A percentile compares a stretch with the other conserved stretches of the same genome.
Evolutionary conservation across 1,140 invertebrate genomes (phyloP).

Genomic region (Orchestia grillus): DNA sequence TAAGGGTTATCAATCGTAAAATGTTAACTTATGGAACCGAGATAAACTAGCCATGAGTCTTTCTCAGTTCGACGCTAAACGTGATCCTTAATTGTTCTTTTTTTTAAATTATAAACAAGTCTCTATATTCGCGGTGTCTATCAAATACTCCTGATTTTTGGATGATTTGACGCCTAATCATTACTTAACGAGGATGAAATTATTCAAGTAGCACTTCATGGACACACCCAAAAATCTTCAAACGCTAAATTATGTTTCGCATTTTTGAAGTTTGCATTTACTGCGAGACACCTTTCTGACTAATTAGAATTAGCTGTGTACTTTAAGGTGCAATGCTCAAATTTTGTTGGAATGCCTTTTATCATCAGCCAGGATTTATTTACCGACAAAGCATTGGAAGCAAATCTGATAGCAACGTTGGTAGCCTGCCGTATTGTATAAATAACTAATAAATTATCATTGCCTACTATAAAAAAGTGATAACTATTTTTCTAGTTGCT

Average conservation of each 20-base stretch:
- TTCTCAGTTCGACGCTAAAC: neutral
- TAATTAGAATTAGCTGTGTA: neutral
- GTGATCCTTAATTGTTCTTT: neutral
- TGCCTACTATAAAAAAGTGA: conserved; percentile 42
- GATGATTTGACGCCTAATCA: neutral
- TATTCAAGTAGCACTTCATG: neutral
- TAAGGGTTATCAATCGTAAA: neutral
- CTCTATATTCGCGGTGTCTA: neutral
- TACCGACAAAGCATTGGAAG: neutral
- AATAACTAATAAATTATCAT: conserved; percentile 44
- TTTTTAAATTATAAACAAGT: neutral
- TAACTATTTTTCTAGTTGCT: conserved; percentile 40
- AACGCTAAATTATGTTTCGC: neutral
- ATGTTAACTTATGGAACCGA: neutral
- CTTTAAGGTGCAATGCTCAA: conserved; percentile 29
- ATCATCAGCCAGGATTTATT: conserved; percentile 2
- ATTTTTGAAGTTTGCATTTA: neutral
- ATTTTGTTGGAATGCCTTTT: conserved; percentile 40
- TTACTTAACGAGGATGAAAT: neutral
- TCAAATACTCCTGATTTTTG: neutral
- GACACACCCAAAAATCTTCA: neutral
- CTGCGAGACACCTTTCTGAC: neutral
- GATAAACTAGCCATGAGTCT: neutral
- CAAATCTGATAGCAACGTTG: conserved; percentile 3
- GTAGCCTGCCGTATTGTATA: conserved; percentile 33